A percentile compares a stretch with the other conserved stretches of the same genome.
Conservation (phyloP, 2,797 vertebrate species). For the Chaetophractus vellerosus region DNA sequence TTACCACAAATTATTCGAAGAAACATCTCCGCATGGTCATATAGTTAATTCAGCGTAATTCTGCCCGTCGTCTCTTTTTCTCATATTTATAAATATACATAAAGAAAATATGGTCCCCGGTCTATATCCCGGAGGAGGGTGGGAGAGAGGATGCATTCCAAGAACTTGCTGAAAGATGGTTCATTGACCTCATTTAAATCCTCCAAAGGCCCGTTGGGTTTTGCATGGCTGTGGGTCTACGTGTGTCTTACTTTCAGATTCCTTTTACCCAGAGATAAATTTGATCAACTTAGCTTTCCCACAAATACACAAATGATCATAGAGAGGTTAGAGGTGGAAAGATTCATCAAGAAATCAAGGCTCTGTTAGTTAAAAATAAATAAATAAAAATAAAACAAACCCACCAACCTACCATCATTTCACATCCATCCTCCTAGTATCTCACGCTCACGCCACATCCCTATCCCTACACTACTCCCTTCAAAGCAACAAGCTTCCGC, state of each 20-base stretch:
- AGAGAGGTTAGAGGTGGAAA: slow-evolving; percentile 54
- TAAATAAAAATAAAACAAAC: too few species aligned
- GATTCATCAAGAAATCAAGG: slow-evolving; percentile 67
- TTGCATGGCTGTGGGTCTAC: slow-evolving; percentile 60
- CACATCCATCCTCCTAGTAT: slow-evolving; percentile 35
- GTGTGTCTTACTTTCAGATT: slow-evolving; percentile 74
- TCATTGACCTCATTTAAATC: slow-evolving; percentile 86
- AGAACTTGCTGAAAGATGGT: slow-evolving; percentile 84
- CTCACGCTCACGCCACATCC: slow-evolving; percentile 70
- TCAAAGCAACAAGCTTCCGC: slow-evolving; percentile 81
- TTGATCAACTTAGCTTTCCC: slow-evolving; percentile 67
- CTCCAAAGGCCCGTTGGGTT: slow-evolving; percentile 71
- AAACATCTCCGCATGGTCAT: slow-evolving; percentile 76
- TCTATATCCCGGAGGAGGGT: background rate
- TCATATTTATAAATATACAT: slow-evolving; percentile 63
- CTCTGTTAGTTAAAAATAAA: slow-evolving; percentile 44
- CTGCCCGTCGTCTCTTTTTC: background rate
- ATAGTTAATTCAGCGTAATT: slow-evolving; percentile 74
- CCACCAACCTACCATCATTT: slow-evolving; percentile 3
- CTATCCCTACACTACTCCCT: slow-evolving; percentile 66
- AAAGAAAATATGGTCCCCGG: slow-evolving; percentile 59
- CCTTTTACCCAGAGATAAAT: slow-evolving; percentile 64
- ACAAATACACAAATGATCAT: slow-evolving; percentile 48
- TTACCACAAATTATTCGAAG: slow-evolving; percentile 68
- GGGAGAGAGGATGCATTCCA: slow-evolving; percentile 79